Conservation (phyloP, 2,797 vertebrate species). For the Cichlasoma orientale region DNA sequence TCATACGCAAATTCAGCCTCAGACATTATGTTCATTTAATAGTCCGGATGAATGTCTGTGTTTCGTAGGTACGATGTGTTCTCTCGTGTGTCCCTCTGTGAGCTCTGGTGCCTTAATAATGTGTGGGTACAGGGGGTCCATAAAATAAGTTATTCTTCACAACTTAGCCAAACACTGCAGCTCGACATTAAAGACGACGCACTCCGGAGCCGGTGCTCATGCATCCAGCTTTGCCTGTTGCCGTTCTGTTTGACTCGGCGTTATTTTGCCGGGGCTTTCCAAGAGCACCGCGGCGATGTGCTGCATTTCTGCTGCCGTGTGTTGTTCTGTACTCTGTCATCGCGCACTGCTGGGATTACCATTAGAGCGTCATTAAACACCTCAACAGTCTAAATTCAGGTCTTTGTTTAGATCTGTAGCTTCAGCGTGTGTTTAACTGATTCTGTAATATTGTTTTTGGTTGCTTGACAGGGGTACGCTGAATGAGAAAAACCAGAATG, state of each 20-base stretch:
- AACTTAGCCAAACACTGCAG: neutral
- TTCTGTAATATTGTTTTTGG: neutral
- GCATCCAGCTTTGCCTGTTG: neutral
- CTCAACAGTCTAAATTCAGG: neutral
- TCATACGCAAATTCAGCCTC: neutral
- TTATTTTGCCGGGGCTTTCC: neutral
- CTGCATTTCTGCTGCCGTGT: too few species aligned
- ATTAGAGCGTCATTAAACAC: neutral
- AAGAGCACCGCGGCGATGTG: too few species aligned
- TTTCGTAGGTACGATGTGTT: constrained; percentile 29
- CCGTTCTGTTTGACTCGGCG: neutral
- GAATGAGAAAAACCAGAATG: neutral
- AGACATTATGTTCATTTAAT: neutral
- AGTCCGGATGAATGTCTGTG: neutral
- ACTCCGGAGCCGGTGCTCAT: neutral
- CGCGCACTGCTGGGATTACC: too few species aligned
- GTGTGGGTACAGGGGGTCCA: constrained; percentile 22
- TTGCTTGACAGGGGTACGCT: neutral
- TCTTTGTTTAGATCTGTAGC: too few species aligned
- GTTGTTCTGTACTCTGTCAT: too few species aligned
- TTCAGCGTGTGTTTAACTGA: too few species aligned
- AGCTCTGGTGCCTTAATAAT: constrained; percentile 8
- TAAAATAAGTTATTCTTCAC: constrained; percentile 10
- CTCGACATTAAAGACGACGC: neutral
- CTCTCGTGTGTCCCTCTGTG: constrained; percentile 10